A percentile compares a stretch with the other conserved stretches of the same genome.
These are phyloP conservation scores for Drosophila austrosaltans DNA, from an alignment of 2,888 invertebrate species.

Conservation along the genomic window DNA sequence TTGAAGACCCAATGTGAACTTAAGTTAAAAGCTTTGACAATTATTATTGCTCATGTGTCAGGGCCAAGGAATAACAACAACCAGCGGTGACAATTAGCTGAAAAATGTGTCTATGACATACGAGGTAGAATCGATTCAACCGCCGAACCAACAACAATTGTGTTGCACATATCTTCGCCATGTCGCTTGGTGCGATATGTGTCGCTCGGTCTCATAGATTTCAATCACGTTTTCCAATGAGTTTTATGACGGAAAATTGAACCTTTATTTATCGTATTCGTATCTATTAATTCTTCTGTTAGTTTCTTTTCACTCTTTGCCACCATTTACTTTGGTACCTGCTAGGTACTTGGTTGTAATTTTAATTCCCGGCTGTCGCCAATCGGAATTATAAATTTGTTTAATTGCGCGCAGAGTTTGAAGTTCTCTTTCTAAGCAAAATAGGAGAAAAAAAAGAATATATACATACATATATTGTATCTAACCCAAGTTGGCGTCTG, in stretches of 20 bases:
- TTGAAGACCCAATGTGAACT: conserved; percentile 65
- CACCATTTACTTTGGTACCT: conserved; percentile 20
- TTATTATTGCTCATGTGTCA: conserved; percentile 77
- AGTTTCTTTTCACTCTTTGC: conserved; percentile 25
- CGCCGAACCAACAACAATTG: neutral
- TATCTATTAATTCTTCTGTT: conserved; percentile 52
- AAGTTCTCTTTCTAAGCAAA: conserved; percentile 26
- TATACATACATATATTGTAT: conserved; percentile 24
- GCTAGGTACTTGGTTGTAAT: conserved; percentile 61
- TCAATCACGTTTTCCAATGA: conserved; percentile 76
- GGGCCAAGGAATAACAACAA: conserved; percentile 40
- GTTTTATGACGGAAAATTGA: conserved; percentile 79
- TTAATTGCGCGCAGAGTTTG: conserved; percentile 60
- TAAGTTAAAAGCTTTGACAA: conserved; percentile 75
- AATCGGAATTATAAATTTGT: conserved; percentile 64
- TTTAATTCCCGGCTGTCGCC: conserved; percentile 71
- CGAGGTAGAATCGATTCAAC: conserved; percentile 36
- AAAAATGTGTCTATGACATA: conserved; percentile 61
- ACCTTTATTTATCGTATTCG: conserved; percentile 56
- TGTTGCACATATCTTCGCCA: conserved; percentile 52
- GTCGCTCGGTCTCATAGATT: conserved; percentile 62
- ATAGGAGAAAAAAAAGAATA: conserved; percentile 47
- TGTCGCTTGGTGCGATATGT: conserved; percentile 72
- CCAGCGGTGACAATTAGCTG: conserved; percentile 55
- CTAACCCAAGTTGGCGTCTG: conserved; percentile 34